Evolutionary conservation across 2,113 vertebrate species (phyloP).

Genomic region (Vombatus ursinus): DNA sequence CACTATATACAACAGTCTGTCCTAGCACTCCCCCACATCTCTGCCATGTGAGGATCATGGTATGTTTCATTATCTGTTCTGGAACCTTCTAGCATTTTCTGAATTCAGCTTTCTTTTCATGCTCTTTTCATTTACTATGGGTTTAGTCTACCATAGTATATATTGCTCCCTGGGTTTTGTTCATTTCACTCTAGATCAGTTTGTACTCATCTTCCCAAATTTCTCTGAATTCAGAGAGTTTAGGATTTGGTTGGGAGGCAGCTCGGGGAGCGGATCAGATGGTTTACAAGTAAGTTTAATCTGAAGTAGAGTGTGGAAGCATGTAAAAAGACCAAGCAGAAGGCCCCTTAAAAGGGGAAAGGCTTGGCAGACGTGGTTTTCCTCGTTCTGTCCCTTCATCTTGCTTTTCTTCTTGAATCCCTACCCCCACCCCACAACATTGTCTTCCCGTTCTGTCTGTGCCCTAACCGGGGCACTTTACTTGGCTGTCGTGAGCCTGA

Average conservation of each 20-base stretch:
- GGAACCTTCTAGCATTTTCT: background rate
- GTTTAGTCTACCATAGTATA: background rate
- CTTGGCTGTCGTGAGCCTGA: background rate
- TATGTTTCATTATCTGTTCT: background rate
- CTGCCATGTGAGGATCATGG: background rate
- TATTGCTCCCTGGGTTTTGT: background rate
- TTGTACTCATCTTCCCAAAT: background rate
- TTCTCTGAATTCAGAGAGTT: background rate
- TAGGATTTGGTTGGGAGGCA: background rate
- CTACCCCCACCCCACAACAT: background rate
- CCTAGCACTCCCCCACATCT: background rate
- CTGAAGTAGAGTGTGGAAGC: background rate
- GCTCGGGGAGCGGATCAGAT: background rate
- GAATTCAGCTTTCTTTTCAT: background rate
- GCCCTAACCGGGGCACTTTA: background rate
- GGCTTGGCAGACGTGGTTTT: background rate
- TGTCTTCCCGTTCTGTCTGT: background rate
- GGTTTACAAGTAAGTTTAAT: background rate
- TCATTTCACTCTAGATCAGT: background rate
- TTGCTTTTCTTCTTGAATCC: background rate
- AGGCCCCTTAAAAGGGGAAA: background rate
- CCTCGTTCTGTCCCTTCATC: background rate
- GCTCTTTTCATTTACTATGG: background rate
- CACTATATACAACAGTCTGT: background rate
- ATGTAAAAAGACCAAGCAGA: background rate